phyloP scores from a whole-genome alignment of 1,140 invertebrate genomes.

The Stegodyphus mimosarum region DNA sequence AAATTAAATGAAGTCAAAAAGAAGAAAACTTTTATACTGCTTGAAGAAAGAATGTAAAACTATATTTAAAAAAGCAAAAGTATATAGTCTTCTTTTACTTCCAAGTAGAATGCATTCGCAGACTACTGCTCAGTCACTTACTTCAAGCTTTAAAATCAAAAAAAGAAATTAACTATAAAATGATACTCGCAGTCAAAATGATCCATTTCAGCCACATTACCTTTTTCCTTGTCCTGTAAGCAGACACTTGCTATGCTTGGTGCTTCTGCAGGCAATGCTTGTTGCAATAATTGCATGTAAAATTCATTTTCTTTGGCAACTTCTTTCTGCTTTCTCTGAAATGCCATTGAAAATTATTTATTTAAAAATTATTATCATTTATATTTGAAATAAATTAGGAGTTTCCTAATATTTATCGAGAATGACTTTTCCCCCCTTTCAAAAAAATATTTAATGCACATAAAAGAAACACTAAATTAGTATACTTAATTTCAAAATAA shows the following conservation, averaged over 20 bases:
- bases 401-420: too few species aligned
- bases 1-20: too few species aligned
- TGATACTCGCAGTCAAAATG: neutral
- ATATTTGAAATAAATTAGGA: too few species aligned
- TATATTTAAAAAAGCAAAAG: neutral
- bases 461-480: too few species aligned
- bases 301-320: constrained; percentile 96
- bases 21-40: too few species aligned
- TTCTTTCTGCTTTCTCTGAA: constrained; percentile 87
- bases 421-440: too few species aligned
- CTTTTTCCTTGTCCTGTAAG: constrained; percentile 63
- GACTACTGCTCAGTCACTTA: neutral
- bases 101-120: neutral
- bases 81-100: neutral
- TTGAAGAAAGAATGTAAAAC: too few species aligned
- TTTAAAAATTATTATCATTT: too few species aligned
- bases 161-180: too few species aligned
- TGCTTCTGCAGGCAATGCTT: constrained; percentile 80
- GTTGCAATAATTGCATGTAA: constrained; percentile 90
- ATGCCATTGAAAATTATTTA: constrained; percentile 9
- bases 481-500: too few species aligned
- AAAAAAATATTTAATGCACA: too few species aligned
- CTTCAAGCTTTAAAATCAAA: neutral
- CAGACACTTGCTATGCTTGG: constrained; percentile 58
- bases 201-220: neutral